These are phyloP conservation scores for Nasua narica DNA, from an alignment of 2,797 vertebrate species.

Conservation along the genomic window DNA sequence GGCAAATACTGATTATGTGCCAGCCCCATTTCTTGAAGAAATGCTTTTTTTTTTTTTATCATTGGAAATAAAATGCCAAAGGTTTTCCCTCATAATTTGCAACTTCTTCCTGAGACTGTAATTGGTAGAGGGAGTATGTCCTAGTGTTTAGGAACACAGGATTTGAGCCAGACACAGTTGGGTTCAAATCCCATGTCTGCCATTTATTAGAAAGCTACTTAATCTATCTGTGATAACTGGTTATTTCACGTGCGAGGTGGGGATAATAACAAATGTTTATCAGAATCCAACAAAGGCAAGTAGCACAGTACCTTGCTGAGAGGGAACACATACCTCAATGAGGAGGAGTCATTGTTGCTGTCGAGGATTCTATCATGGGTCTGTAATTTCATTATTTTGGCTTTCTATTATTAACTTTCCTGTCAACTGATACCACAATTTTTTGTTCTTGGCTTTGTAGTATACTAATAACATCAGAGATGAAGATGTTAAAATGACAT, in stretches of 20 bases:
- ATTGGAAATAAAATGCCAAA: conserved; percentile 50
- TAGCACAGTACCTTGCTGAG: neutral
- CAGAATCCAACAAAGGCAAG: neutral
- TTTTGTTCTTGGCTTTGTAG: neutral
- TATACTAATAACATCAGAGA: neutral
- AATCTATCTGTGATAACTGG: neutral
- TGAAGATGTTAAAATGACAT: neutral
- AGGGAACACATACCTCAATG: neutral
- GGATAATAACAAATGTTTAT: neutral
- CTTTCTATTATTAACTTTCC: neutral
- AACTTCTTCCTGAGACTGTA: neutral
- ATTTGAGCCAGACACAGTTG: neutral
- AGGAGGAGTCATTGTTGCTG: neutral
- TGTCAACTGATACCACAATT: neutral
- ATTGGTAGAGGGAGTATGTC: neutral
- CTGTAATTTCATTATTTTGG: neutral
- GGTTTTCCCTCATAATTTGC: conserved; percentile 52
- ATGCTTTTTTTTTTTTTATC: conserved; percentile 77
- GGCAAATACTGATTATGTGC: conserved; percentile 79
- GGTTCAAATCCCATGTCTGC: neutral
- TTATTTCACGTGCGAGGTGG: neutral
- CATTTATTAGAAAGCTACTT: neutral
- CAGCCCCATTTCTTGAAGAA: conserved; percentile 77
- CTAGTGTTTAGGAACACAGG: neutral
- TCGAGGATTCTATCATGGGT: neutral